Percentiles rank a stretch among this genome's conserved stretches.
phyloP scores from a whole-genome alignment of 2,888 invertebrate species.

The Lycophotia porphyrea region DNA sequence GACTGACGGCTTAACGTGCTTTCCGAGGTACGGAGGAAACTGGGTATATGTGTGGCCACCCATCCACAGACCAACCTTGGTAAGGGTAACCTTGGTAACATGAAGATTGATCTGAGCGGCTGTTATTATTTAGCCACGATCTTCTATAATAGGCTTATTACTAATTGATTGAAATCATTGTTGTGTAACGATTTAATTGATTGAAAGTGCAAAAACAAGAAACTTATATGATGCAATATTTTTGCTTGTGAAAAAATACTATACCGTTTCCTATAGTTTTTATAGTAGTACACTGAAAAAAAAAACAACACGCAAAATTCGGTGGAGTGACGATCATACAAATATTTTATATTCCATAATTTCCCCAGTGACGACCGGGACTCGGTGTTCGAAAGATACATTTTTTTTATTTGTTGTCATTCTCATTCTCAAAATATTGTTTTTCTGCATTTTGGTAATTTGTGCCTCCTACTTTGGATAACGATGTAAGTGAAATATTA shows the following conservation, averaged over 20 bases:
- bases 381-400: constrained; percentile 63
- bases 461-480: constrained; percentile 39
- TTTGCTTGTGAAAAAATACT: constrained; percentile 12
- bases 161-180: neutral
- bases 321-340: constrained; percentile 65
- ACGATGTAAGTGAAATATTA: neutral
- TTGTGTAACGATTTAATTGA: neutral
- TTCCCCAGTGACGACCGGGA: constrained; percentile 74
- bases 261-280: constrained; percentile 35
- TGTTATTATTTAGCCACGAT: too few relatives aligned
- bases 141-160: too few relatives aligned
- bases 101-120: too few relatives aligned
- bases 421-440: constrained; percentile 62
- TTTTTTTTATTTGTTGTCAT: constrained; percentile 56
- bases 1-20: too few relatives aligned
- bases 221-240: neutral
- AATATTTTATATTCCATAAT: constrained; percentile 73
- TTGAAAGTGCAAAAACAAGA: neutral
- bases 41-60: too few relatives aligned
- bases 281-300: constrained; percentile 55
- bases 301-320: constrained; percentile 59
- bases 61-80: too few relatives aligned
- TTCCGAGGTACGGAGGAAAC: too few relatives aligned
- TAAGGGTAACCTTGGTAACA: too few relatives aligned
- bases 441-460: constrained; percentile 62